Base-by-base conservation (phyloP, 2,113 vertebrate species). In the Dicrurus megarhynchus region DNA sequence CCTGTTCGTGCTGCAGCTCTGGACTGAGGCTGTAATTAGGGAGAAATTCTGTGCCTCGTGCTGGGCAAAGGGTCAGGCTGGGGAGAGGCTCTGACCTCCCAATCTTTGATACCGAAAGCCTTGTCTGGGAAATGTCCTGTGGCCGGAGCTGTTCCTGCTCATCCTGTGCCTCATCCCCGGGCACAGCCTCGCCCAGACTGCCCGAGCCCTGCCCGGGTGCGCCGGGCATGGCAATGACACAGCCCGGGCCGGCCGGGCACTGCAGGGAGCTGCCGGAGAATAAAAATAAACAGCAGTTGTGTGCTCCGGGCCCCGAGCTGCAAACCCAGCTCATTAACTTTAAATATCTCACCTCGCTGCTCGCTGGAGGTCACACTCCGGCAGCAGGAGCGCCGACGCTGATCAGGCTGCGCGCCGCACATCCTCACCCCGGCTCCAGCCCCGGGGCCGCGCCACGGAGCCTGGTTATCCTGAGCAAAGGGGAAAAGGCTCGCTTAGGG, bases 281-380 rank as follows among this genome's bases (percentile, higher is more conserved):
- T 78, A 93, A 96, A 94, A 96, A 96, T 90, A 94, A 97, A 84
- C 79, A 86, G 76, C 35, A 56, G 19, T 21, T 30, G 75, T 81
- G 92, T 59, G 73, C 15, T 67, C 87, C 44, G 75, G 67, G 93
- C 93, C 84, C 81, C 44, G n/a, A 67, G 95, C 95, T 84, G 92
- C 83, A 53, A 63, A 79, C 46, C 70, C 81, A 63, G 76, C 95
- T 96, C 95, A 78, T 93, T 96, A 93, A 84, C 94, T 96, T 90
- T 80, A 93, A 96, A 95, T 96, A 88, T 81, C 89, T 97, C 93
- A 88, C 87, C 95, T 95, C 71, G 70, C 79, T 19, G 68, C 85
- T n/a, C 79, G 89, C 87, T 63, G 87, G 92, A 95, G 95, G 92
- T 96, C 95, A 96, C 91, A 57, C 21, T 44, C 1, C 11, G 81